Base-by-base conservation (phyloP, 2,888 invertebrate genomes). In the Platypus cylindrus region DNA sequence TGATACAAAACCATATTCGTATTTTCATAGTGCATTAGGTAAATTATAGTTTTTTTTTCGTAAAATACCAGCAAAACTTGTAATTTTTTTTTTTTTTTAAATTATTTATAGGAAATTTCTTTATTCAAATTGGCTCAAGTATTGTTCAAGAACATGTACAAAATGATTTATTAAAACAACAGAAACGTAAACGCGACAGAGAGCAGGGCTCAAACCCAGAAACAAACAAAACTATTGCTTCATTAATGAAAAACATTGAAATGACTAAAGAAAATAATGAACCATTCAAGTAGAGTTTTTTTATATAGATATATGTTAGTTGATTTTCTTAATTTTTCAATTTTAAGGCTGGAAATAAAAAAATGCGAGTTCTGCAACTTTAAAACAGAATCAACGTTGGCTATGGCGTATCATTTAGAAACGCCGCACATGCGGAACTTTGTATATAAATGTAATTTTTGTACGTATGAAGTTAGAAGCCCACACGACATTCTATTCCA, bases 381-480 rank as follows among this genome's bases (percentile, higher is more conserved):
- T 64, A 85, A 85, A 63, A 81, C 87, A 0, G 90, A 91, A 57
- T 90, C 89, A 1, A 66, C 71, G 8, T 62, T 87, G 44, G 82
- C 79, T 11, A 75, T 91, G 78, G 74, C 83, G 15, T 79, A 85
- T 57, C 91, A 91, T 59, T 69, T 87, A 54, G 87, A 89, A 58
- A 86, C 85, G 5, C 90, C 90, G 5, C 91, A 91, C 55, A 83
- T 89, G 81, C 81, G 80, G 47, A 85, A 85, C 53, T 81, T 80
- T 53, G 70, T 82, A 32, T 85, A 84, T 62, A 78, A 75, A 54
- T 93, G 91, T 64, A 58, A 58, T 40, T 58, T 58, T 34, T 56
- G 56, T 41, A 28, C 51, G 16, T 55, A 52, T 32, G 55, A 56
- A 39, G 51, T 86, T 33, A 73, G 83, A 41, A 83, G 80, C 55